Percentiles rank a stretch among this genome's conserved stretches.
Evolutionary conservation across 1,140 invertebrate genomes (phyloP).

Genomic region (Oncopodura yosiiana): DNA sequence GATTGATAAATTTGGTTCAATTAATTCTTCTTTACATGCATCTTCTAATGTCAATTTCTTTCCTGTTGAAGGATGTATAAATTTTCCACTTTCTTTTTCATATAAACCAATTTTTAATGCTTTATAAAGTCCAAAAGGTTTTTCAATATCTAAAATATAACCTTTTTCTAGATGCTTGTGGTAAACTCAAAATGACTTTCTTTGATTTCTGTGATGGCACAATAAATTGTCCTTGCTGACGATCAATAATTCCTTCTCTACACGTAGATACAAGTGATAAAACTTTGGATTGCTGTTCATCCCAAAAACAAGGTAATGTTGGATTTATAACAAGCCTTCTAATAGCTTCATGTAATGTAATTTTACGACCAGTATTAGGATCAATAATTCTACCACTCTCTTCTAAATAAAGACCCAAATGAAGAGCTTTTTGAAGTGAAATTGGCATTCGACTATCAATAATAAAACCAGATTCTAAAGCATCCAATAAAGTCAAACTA

Average conservation of each 20-base stretch:
- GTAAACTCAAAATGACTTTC: constrained; percentile 32
- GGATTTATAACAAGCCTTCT: constrained; percentile 67
- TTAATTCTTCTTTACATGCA: constrained; percentile 65
- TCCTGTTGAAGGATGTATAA: constrained; percentile 71
- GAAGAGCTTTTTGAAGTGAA: constrained; percentile 74
- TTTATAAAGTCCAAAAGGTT: constrained; percentile 70
- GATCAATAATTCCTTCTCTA: constrained; percentile 69
- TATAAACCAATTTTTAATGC: constrained; percentile 72
- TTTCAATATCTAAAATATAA: constrained; percentile 74
- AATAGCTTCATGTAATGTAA: constrained; percentile 75
- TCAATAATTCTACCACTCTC: constrained; percentile 69
- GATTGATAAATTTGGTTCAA: constrained; percentile 67
- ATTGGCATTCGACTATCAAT: constrained; percentile 68
- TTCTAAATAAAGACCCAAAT: constrained; percentile 75
- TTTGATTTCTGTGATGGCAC: constrained; percentile 46
- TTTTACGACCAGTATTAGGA: constrained; percentile 59
- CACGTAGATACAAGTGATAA: constrained; percentile 66
- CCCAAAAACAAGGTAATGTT: constrained; percentile 66
- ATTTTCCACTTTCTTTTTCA: constrained; percentile 56
- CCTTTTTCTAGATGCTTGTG: constrained; percentile 62
- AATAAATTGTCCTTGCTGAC: constrained; percentile 63
- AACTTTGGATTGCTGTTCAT: constrained; percentile 56
- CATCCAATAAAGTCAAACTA: constrained; percentile 64
- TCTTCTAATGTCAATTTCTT: constrained; percentile 66
- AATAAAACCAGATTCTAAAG: constrained; percentile 67